These are phyloP conservation scores for Delia radicum DNA, from an alignment of 1,140 invertebrate genomes.

Conservation along the genomic window DNA sequence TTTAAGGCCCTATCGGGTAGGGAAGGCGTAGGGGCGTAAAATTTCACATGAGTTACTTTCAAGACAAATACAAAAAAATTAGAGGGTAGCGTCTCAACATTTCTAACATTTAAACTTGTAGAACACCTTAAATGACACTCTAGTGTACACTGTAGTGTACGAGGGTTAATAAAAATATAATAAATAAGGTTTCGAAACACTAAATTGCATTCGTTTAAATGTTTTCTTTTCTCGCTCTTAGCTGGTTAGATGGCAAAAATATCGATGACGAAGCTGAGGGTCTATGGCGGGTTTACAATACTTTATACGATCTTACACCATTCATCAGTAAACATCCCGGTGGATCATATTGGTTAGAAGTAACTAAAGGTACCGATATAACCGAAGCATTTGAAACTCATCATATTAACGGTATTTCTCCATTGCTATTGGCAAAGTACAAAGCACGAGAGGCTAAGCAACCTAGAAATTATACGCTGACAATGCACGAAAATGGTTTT, in stretches of 20 bases:
- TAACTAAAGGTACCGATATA: slow-evolving; percentile 75
- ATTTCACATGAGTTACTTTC: no score
- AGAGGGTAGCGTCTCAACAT: no score
- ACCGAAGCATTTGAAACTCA: slow-evolving; percentile 73
- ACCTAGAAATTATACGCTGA: slow-evolving; percentile 66
- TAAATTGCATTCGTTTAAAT: no score
- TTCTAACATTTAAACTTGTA: no score
- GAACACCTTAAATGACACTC: no score
- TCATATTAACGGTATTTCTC: slow-evolving; percentile 61
- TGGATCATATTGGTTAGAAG: slow-evolving; percentile 70
- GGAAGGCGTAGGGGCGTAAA: no score
- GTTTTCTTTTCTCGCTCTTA: no score
- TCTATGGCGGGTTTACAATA: slow-evolving; percentile 76
- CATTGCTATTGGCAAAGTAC: slow-evolving; percentile 63
- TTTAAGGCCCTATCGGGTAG: no score
- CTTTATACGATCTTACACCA: slow-evolving; percentile 71
- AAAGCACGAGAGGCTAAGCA: slow-evolving; percentile 61
- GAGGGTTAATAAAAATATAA: no score
- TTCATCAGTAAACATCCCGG: slow-evolving; percentile 78
- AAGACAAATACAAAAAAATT: no score
- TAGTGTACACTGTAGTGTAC: no score
- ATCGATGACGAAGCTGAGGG: slow-evolving; percentile 72
- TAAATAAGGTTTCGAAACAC: no score
- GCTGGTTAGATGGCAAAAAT: slow-evolving; percentile 67
- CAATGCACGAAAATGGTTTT: slow-evolving; percentile 65